phyloP scores from a whole-genome alignment of 2,888 invertebrate species.

The Antitype chi region DNA sequence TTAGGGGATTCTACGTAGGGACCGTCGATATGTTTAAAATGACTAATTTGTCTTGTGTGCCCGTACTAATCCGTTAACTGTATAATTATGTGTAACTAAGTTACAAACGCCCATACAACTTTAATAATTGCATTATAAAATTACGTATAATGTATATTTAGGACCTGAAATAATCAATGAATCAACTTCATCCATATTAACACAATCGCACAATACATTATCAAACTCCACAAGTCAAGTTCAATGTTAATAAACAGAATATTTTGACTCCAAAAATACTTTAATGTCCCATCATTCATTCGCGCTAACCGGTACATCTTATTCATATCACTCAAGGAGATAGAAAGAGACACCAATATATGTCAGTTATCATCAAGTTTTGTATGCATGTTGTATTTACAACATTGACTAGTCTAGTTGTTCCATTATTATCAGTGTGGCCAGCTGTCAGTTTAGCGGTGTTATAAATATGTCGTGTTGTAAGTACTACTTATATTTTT shows the following conservation, averaged over 20 bases:
- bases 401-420: conserved; percentile 48
- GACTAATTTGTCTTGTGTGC: not conserved
- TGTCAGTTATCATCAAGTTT: conserved; percentile 50
- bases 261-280: not conserved
- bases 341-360: conserved; percentile 58
- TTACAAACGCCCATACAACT: not conserved
- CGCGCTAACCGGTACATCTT: conserved; percentile 46
- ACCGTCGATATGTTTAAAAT: not conserved
- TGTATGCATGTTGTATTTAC: conserved; percentile 44
- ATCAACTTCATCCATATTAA: conserved; percentile 1
- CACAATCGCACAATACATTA: conserved; percentile 5
- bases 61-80: not conserved
- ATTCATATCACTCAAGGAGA: conserved; percentile 28
- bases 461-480: conserved; percentile 78
- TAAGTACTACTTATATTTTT: conserved; percentile 72
- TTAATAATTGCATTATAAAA: not conserved
- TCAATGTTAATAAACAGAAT: conserved; percentile 23
- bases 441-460: conserved; percentile 49
- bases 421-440: conserved; percentile 38
- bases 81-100: not conserved
- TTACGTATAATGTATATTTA: not conserved
- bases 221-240: conserved; percentile 27
- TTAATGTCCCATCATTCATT: not conserved
- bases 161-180: conserved; percentile 19
- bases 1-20: too few species aligned